Percentiles rank a stretch among this genome's conserved stretches.
Conservation (phyloP, 2,113 vertebrate species). For the Oxyruncus cristatus region DNA sequence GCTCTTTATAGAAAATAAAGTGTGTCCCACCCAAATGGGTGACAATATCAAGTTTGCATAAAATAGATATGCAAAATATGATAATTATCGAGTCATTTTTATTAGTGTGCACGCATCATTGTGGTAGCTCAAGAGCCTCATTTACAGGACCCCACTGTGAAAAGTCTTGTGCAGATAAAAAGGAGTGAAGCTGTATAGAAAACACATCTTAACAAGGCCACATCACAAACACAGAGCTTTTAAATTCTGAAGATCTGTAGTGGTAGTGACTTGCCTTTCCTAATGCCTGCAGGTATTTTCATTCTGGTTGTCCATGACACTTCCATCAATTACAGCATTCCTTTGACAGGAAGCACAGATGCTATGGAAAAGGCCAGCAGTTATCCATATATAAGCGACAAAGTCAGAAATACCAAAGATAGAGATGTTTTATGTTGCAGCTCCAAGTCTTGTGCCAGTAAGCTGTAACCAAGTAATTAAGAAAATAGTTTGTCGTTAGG, state of each 20-base stretch:
- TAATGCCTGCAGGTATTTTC: conserved; percentile 35
- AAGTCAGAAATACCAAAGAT: conserved; percentile 47
- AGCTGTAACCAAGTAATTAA: conserved; percentile 19
- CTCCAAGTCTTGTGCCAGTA: conserved; percentile 33
- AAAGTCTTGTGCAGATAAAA: background rate
- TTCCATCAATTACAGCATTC: conserved; percentile 25
- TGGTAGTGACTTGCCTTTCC: conserved; percentile 3
- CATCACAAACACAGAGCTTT: background rate
- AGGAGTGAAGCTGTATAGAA: background rate
- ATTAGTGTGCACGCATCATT: background rate
- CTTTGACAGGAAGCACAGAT: conserved; percentile 39
- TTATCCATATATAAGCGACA: conserved; percentile 14
- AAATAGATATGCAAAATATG: background rate
- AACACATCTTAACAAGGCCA: background rate
- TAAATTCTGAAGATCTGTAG: background rate
- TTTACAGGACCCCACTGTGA: background rate
- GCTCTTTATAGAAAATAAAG: background rate
- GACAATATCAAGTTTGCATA: background rate
- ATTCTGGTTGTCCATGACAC: conserved; percentile 35
- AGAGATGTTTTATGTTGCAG: conserved; percentile 29
- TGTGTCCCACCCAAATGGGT: rapidly evolving
- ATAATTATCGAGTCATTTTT: background rate
- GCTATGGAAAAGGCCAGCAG: conserved; percentile 36
- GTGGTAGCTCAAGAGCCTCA: background rate
- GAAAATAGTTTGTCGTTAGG: background rate